These are phyloP conservation scores for Corythucha ciliata DNA, from an alignment of 2,888 invertebrate genomes.

Conservation along the genomic window DNA sequence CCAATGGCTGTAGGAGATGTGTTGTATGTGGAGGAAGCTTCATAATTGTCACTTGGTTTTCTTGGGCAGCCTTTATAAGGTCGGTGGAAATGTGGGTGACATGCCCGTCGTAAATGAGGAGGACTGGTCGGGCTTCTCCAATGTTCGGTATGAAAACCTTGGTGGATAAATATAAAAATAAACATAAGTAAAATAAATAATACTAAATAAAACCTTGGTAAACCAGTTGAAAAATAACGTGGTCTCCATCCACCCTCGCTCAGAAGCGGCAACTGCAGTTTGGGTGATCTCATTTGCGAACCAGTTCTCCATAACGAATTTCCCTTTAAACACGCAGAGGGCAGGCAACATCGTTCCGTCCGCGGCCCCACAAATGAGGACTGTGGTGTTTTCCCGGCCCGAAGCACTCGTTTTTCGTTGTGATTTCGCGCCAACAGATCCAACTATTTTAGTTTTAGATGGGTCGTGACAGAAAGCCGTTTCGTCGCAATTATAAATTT, in stretches of 20 bases:
- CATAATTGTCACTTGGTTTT: slow-evolving; percentile 22
- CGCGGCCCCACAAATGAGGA: slow-evolving; percentile 30
- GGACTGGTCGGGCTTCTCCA: slow-evolving; percentile 17
- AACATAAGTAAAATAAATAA: too few relatives aligned
- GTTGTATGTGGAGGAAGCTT: slow-evolving; percentile 33
- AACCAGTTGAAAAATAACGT: slow-evolving; percentile 35
- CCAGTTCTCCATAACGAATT: slow-evolving; percentile 39
- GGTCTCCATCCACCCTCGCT: slow-evolving; percentile 39
- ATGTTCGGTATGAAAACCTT: slow-evolving; percentile 26
- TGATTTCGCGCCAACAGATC: slow-evolving; percentile 2
- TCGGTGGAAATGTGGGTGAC: slow-evolving; percentile 19
- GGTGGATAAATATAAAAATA: slow-evolving; percentile 35
- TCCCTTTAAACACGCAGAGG: slow-evolving; percentile 39
- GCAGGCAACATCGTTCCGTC: slow-evolving; percentile 37
- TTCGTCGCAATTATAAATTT: neutral
- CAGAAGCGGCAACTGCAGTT: slow-evolving; percentile 35
- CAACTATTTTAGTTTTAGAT: slow-evolving; percentile 30
- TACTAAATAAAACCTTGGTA: too few relatives aligned
- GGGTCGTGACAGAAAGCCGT: slow-evolving; percentile 34
- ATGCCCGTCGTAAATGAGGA: slow-evolving; percentile 30
- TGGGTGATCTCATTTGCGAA: slow-evolving; percentile 33
- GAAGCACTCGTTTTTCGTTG: slow-evolving; percentile 34
- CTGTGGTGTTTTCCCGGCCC: slow-evolving; percentile 38
- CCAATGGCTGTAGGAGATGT: slow-evolving; percentile 36
- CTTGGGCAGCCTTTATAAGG: slow-evolving; percentile 12